Percentiles rank a stretch among this genome's conserved stretches.
Conservation (phyloP, 2,113 vertebrate species). For the Calyptomena viridis region DNA sequence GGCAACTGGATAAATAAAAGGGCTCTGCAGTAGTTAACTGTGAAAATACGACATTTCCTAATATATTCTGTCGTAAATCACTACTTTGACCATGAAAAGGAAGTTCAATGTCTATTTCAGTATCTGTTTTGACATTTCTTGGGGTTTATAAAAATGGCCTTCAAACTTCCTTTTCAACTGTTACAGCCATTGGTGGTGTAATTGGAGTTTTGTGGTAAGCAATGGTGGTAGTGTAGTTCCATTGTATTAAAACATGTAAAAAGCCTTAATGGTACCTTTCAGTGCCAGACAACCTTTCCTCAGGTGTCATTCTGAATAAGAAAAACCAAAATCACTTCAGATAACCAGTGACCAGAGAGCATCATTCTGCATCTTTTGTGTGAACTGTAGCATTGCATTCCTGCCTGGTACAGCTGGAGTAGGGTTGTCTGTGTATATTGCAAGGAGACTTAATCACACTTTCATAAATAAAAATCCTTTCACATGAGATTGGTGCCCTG, state of each 20-base stretch:
- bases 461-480: background rate
- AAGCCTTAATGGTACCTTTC: background rate
- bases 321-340: background rate
- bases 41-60: background rate
- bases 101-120: background rate
- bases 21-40: background rate
- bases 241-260: background rate
- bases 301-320: background rate
- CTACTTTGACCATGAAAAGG: background rate
- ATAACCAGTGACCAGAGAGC: background rate
- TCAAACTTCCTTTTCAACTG: background rate
- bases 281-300: conserved; percentile 10
- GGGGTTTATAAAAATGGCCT: background rate
- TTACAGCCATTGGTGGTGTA: background rate
- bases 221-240: background rate
- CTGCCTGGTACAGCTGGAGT: background rate
- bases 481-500: background rate
- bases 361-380: background rate
- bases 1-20: background rate
- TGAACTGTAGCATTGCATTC: background rate
- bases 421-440: background rate
- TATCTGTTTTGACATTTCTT: background rate
- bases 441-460: background rate
- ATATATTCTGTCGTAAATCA: background rate
- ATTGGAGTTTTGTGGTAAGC: background rate